Conservation (phyloP, 2,113 vertebrate genomes). For the Tursiops truncatus region DNA sequence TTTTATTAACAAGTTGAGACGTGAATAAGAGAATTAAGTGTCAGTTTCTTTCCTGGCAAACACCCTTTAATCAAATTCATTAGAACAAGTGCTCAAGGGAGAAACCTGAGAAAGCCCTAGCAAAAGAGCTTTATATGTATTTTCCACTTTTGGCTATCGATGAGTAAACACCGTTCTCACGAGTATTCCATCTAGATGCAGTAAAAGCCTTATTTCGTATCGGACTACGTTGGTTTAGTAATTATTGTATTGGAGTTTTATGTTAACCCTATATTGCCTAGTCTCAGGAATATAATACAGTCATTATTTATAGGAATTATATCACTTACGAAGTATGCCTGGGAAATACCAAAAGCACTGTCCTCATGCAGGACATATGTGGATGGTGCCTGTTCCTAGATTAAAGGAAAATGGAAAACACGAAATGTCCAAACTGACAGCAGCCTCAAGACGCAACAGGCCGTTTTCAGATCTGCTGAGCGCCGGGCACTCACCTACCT, state of each 20-base stretch:
- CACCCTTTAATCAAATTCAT: neutral
- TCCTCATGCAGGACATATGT: neutral
- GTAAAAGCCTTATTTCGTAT: neutral
- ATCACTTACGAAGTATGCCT: neutral
- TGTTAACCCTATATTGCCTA: fast-evolving
- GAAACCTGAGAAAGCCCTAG: neutral
- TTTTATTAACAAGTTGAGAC: neutral
- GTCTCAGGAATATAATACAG: neutral
- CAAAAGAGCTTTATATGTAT: neutral
- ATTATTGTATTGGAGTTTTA: neutral
- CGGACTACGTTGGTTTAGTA: too few species aligned
- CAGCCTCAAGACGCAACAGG: neutral
- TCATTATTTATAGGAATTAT: neutral
- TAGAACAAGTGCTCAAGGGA: neutral
- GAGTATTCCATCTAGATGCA: neutral
- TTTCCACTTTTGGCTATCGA: neutral
- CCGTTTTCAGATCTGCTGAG: fast-evolving
- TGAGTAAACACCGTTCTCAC: neutral
- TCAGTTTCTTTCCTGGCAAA: neutral
- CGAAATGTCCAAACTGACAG: too few species aligned
- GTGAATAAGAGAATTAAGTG: neutral
- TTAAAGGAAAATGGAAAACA: neutral
- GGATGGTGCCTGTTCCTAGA: neutral
- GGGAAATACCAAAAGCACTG: neutral
- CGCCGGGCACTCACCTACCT: too few species aligned